phyloP scores from a whole-genome alignment of 2,113 vertebrate species.

The Scytalopus superciliaris region DNA sequence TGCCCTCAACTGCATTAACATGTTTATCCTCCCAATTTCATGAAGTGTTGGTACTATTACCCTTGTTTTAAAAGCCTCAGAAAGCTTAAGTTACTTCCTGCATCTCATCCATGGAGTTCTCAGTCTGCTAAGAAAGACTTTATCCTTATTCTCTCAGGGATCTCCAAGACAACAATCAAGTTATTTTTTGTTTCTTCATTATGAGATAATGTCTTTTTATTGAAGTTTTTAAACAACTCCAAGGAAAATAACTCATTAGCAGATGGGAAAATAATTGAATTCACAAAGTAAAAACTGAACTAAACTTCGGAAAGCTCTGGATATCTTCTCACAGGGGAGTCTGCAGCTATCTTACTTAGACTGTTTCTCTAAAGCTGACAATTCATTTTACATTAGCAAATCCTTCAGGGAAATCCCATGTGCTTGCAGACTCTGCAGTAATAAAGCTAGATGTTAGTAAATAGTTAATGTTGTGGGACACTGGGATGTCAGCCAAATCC shows the following conservation, averaged over 20 bases:
- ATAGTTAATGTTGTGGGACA: conserved; percentile 64
- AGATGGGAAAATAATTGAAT: conserved; percentile 53
- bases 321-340: conserved; percentile 46
- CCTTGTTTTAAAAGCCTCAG: neutral
- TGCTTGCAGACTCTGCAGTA: conserved; percentile 34
- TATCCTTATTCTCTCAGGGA: neutral
- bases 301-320: conserved; percentile 47
- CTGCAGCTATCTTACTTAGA: conserved; percentile 47
- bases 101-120: neutral
- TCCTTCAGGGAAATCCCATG: conserved; percentile 45
- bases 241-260: conserved; percentile 53
- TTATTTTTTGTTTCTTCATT: conserved; percentile 9
- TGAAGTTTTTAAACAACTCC: conserved; percentile 60
- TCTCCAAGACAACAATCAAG: neutral
- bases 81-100: neutral
- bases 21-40: neutral
- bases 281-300: conserved; percentile 44
- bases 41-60: neutral
- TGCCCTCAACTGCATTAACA: neutral
- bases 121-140: neutral
- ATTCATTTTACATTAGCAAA: conserved; percentile 68
- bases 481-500: conserved; percentile 59
- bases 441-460: conserved; percentile 62
- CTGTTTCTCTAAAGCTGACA: conserved; percentile 51
- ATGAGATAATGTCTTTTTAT: neutral